Evolutionary conservation across 2,888 invertebrate species (phyloP).

Genomic region (Eulithis testata): DNA sequence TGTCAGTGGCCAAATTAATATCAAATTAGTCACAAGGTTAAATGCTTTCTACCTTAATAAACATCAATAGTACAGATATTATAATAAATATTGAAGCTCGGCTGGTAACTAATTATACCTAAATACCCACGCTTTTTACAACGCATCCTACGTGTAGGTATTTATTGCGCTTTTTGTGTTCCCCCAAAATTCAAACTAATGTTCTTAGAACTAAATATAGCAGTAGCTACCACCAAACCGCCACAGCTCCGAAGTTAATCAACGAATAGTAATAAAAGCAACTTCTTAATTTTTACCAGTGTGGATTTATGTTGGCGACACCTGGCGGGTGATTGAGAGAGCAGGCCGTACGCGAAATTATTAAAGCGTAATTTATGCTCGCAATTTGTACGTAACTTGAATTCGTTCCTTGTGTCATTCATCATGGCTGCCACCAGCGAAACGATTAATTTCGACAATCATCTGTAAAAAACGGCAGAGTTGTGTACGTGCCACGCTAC

Average conservation of each 20-base stretch:
- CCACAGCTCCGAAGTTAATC: constrained; percentile 19
- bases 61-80: too few relatives aligned
- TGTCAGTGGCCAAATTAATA: constrained; percentile 16
- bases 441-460: constrained; percentile 76
- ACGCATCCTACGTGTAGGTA: too few relatives aligned
- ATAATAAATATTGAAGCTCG: too few relatives aligned
- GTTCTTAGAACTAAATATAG: background rate
- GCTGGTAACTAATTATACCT: too few relatives aligned
- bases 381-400: constrained; percentile 81
- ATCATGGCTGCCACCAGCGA: constrained; percentile 65
- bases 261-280: constrained; percentile 34
- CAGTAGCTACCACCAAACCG: background rate
- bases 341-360: constrained; percentile 76
- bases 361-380: constrained; percentile 82
- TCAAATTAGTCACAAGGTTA: background rate
- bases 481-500: constrained; percentile 37
- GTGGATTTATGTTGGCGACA: constrained; percentile 74
- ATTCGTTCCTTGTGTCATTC: constrained; percentile 81
- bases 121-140: too few relatives aligned
- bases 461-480: constrained; percentile 67
- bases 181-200: background rate
- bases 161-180: background rate
- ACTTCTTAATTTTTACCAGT: constrained; percentile 70
- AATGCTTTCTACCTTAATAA: too few relatives aligned
- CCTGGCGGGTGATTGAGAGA: constrained; percentile 75